A percentile compares a stretch with the other conserved stretches of the same genome.
phyloP scores from a whole-genome alignment of 1,140 invertebrate species.

The Euura saliciscinereae region DNA sequence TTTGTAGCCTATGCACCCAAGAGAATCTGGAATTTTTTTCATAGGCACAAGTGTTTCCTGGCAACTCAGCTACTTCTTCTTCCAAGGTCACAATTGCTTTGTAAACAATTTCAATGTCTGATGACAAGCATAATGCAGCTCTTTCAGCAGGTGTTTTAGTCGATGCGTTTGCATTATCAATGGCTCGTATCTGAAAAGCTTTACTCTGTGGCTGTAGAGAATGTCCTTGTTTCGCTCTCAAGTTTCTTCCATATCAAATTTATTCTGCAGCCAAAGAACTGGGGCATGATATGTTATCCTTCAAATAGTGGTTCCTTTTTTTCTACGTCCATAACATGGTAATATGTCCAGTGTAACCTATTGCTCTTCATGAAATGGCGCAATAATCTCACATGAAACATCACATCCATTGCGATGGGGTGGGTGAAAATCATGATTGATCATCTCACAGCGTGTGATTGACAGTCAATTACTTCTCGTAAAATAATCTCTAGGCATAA shows the following conservation, averaged over 20 bases:
- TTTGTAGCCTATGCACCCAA: slow-evolving; percentile 77
- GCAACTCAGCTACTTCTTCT: slow-evolving; percentile 71
- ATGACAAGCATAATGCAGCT: neutral
- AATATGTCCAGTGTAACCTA: too few species aligned
- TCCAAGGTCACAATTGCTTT: slow-evolving; percentile 71
- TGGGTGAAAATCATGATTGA: too few species aligned
- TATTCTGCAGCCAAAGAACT: slow-evolving; percentile 83
- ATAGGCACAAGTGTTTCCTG: slow-evolving; percentile 82
- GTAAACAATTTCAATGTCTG: slow-evolving; percentile 70
- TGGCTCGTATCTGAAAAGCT: slow-evolving; percentile 75
- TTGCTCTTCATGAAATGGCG: too few species aligned
- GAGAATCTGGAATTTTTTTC: slow-evolving; percentile 69
- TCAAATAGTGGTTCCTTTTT: too few species aligned
- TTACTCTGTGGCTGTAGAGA: slow-evolving; percentile 78
- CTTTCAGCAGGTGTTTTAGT: slow-evolving; percentile 21
- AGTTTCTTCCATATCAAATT: slow-evolving; percentile 78
- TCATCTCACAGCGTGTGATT: too few species aligned
- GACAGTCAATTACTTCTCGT: too few species aligned
- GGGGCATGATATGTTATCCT: slow-evolving; percentile 56
- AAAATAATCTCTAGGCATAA: too few species aligned
- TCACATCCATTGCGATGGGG: too few species aligned
- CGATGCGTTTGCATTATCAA: slow-evolving; percentile 65
- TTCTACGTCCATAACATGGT: too few species aligned
- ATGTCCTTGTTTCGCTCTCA: slow-evolving; percentile 84
- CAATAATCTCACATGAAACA: too few species aligned